Percentiles rank a stretch among this genome's conserved stretches.
Conservation (phyloP, 1,140 invertebrate genomes). For the Lineus longissimus region DNA sequence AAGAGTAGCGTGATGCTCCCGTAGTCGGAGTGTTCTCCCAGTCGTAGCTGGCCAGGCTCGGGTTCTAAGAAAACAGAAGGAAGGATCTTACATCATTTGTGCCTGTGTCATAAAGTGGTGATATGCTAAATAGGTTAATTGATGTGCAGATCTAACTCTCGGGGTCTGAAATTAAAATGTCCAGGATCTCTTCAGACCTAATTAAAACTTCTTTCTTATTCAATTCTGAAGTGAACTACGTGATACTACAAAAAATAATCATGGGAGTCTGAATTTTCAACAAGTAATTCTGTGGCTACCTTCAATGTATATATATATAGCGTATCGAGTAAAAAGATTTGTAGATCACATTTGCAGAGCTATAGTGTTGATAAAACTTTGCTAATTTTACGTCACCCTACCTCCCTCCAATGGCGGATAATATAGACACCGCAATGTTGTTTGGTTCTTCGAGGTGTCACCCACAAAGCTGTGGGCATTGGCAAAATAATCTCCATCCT, state of each 20-base stretch:
- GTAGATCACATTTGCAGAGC: no score
- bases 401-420: slow-evolving; percentile 61
- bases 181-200: no score
- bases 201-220: no score
- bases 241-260: no score
- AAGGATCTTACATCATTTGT: neutral
- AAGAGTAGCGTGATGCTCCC: slow-evolving; percentile 71
- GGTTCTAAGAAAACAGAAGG: slow-evolving; percentile 10
- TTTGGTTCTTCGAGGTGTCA: slow-evolving; percentile 60
- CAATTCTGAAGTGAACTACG: no score
- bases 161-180: no score
- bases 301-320: no score
- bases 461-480: slow-evolving; percentile 65
- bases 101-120: neutral
- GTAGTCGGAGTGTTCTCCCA: slow-evolving; percentile 68
- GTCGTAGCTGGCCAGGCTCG: slow-evolving; percentile 59
- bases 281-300: no score
- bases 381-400: neutral
- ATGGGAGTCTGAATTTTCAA: no score
- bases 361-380: no score
- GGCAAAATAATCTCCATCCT: slow-evolving; percentile 20
- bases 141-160: neutral
- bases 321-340: no score
- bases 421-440: slow-evolving; percentile 65
- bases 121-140: neutral